Percentiles rank a stretch among this genome's conserved stretches.
phyloP scores from a whole-genome alignment of 2,888 invertebrate species.

The Malthinus flaveolus region DNA sequence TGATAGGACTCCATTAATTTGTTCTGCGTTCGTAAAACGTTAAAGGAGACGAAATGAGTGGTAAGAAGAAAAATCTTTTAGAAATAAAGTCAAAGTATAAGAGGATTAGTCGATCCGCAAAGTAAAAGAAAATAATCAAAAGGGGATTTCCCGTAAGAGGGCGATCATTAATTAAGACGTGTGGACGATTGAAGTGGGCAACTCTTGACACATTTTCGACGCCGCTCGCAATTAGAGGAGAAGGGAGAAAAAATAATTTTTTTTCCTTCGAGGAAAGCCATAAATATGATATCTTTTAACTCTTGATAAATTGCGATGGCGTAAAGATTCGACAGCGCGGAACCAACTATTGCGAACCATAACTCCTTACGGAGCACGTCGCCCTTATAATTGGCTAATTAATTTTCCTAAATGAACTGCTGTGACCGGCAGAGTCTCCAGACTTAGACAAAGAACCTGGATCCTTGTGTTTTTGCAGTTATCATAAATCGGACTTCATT shows the following conservation, averaged over 20 bases:
- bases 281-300: slow-evolving; percentile 23
- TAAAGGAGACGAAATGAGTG: slow-evolving; percentile 10
- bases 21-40: slow-evolving; percentile 16
- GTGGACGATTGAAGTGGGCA: slow-evolving; percentile 41
- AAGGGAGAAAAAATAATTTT: not conserved
- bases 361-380: slow-evolving; percentile 41
- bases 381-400: slow-evolving; percentile 53
- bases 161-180: slow-evolving; percentile 43
- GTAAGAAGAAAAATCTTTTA: slow-evolving; percentile 1
- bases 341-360: slow-evolving; percentile 42
- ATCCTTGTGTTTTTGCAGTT: slow-evolving; percentile 40
- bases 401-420: slow-evolving; percentile 52
- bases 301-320: slow-evolving; percentile 28
- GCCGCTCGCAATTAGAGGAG: slow-evolving; percentile 38
- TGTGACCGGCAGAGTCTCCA: slow-evolving; percentile 42
- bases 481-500: slow-evolving; percentile 46
- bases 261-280: slow-evolving; percentile 4
- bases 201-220: slow-evolving; percentile 39
- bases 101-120: slow-evolving; percentile 42
- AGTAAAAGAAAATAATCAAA: slow-evolving; percentile 42
- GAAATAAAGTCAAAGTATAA: slow-evolving; percentile 37
- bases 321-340: slow-evolving; percentile 47
- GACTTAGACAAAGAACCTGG: slow-evolving; percentile 43
- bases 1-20: slow-evolving; percentile 27
- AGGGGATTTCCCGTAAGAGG: slow-evolving; percentile 33